Evolutionary conservation across 2,888 invertebrate species (phyloP).

Genomic region (Pilophorus perplexus): DNA sequence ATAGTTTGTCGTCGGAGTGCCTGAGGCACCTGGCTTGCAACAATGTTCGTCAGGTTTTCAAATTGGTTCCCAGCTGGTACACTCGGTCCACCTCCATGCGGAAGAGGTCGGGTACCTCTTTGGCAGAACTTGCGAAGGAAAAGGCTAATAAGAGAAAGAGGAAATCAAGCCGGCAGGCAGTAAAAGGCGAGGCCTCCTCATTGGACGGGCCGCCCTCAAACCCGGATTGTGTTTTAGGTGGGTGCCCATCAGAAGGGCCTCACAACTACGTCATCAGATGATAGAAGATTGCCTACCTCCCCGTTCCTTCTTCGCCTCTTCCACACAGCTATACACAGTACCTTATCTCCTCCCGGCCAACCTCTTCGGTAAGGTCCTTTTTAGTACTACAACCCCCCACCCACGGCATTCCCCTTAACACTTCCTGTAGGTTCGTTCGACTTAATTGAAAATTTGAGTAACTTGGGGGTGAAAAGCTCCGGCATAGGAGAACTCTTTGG

Average conservation of each 20-base stretch:
- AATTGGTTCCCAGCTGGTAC: no score
- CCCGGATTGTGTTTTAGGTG: constrained; percentile 37
- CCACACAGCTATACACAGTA: no score
- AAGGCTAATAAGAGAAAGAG: constrained; percentile 35
- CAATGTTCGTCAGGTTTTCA: no score
- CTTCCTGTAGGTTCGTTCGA: not conserved
- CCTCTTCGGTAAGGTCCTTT: not conserved
- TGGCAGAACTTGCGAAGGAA: no score
- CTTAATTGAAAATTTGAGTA: constrained; percentile 21
- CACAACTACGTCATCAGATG: constrained; percentile 36
- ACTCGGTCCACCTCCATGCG: no score
- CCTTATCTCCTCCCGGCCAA: not conserved
- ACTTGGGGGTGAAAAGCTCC: no score
- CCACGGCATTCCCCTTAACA: not conserved
- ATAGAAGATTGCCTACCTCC: constrained; percentile 33
- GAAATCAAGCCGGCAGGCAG: constrained; percentile 31
- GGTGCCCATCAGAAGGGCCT: constrained; percentile 21
- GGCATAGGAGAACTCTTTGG: no score
- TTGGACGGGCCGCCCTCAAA: constrained; percentile 14
- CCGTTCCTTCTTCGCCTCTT: no score
- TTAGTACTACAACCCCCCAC: not conserved
- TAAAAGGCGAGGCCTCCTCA: constrained; percentile 29
- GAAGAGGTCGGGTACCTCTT: no score
- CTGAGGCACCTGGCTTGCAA: no score
- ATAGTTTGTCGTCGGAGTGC: no score